Evolutionary conservation across 2,888 invertebrate genomes (phyloP).

Genomic region (Phortica magna): DNA sequence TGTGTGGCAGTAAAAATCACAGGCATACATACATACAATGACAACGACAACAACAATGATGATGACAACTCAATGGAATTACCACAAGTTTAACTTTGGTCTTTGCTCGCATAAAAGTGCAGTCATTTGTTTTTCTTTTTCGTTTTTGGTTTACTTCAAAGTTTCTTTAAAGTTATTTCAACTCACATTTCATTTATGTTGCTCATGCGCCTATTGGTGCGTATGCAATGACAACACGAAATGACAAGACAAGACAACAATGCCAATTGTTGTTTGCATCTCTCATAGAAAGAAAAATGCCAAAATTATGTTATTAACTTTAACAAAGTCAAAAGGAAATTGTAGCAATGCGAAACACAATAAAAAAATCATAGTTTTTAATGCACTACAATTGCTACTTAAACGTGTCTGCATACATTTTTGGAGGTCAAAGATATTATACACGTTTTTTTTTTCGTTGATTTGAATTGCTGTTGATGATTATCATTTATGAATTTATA

Average conservation of each 20-base stretch:
- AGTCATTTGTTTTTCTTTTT: conserved; percentile 15
- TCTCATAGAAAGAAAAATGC: conserved; percentile 12
- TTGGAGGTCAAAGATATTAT: conserved; percentile 22
- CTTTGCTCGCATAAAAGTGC: conserved; percentile 15
- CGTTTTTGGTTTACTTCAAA: background rate
- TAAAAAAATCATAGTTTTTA: conserved; percentile 7
- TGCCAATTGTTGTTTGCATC: conserved; percentile 9
- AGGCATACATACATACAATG: background rate
- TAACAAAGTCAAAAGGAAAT: conserved; percentile 22
- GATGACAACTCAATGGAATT: conserved; percentile 16
- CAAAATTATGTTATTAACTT: conserved; percentile 24
- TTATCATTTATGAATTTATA: background rate
- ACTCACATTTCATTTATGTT: conserved; percentile 12
- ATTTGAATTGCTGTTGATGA: background rate
- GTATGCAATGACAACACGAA: conserved; percentile 9
- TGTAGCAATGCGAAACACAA: background rate
- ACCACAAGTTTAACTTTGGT: background rate
- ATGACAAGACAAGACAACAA: conserved; percentile 23
- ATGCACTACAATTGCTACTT: background rate
- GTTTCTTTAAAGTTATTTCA: conserved; percentile 10
- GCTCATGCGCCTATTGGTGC: conserved; percentile 14
- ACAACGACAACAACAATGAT: background rate
- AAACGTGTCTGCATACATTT: background rate
- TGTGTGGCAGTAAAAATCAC: background rate
- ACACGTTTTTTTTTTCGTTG: background rate